Conservation (phyloP, 2,113 vertebrate species). For the Sebastes schlegelii region DNA sequence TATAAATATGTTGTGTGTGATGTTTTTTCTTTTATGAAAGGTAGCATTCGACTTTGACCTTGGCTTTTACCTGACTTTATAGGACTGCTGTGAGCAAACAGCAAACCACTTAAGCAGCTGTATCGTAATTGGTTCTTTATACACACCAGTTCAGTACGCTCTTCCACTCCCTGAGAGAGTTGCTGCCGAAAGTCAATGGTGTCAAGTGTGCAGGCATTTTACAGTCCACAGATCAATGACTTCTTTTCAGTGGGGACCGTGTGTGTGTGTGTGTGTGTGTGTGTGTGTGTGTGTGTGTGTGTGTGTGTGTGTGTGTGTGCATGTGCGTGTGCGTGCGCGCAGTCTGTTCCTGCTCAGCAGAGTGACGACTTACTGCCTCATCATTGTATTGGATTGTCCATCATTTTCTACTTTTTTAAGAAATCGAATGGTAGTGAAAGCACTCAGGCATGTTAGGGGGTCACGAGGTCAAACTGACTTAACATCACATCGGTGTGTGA, state of each 20-base stretch:
- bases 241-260: background rate
- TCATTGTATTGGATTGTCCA: constrained; percentile 20
- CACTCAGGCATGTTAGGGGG: constrained; percentile 5
- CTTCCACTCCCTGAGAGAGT: background rate
- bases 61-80: constrained; percentile 34
- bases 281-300: background rate
- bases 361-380: constrained; percentile 33
- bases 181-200: constrained; percentile 25
- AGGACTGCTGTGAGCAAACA: background rate
- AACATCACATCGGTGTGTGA: background rate
- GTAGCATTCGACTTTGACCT: background rate
- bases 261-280: background rate
- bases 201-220: constrained; percentile 34
- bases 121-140: constrained; percentile 21
- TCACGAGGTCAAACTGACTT: constrained; percentile 32
- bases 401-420: constrained; percentile 38
- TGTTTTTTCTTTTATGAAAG: background rate
- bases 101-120: constrained; percentile 9
- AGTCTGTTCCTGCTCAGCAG: constrained; percentile 18
- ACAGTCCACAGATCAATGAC: constrained; percentile 43
- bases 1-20: background rate
- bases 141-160: background rate
- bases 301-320: constrained; percentile 3
- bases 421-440: constrained; percentile 20
- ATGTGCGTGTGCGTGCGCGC: constrained; percentile 5